Conservation (phyloP, 2,888 invertebrate species). For the Drosophila diplacantha region DNA sequence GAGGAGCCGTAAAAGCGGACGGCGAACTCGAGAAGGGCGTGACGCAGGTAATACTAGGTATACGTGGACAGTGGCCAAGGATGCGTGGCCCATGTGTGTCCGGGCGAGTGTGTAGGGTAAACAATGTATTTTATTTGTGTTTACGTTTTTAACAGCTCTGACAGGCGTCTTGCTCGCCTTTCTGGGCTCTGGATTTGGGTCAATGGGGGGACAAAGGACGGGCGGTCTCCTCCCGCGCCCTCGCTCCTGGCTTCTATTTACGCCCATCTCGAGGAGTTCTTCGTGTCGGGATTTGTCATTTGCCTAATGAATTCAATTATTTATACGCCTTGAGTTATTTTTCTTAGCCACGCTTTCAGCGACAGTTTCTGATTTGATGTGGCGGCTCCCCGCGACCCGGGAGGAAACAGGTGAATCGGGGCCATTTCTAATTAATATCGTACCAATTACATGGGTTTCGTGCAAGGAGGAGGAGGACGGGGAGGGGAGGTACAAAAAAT, state of each 20-base stretch:
- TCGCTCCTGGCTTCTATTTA: constrained; percentile 10
- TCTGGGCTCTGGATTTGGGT: constrained; percentile 60
- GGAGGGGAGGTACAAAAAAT: constrained; percentile 51
- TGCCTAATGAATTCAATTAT: constrained; percentile 77
- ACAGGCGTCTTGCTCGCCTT: constrained; percentile 47
- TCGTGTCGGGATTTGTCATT: constrained; percentile 73
- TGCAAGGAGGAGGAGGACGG: constrained; percentile 6
- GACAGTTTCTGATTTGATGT: constrained; percentile 50
- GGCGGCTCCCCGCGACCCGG: constrained; percentile 49
- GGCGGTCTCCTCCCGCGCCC: constrained; percentile 26
- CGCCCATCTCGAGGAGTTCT: constrained; percentile 18
- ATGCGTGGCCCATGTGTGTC: constrained; percentile 16
- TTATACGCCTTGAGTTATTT: constrained; percentile 72
- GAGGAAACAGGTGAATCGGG: constrained; percentile 28
- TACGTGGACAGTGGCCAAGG: constrained; percentile 12
- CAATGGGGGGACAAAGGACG: constrained; percentile 44
- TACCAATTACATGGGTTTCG: constrained; percentile 58
- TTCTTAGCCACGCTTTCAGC: constrained; percentile 26
- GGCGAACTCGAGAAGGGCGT: constrained; percentile 65
- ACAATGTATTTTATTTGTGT: constrained; percentile 68
- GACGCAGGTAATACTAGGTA: constrained; percentile 43
- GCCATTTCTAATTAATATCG: constrained; percentile 68
- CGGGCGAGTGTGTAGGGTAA: constrained; percentile 38
- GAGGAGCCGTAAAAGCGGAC: constrained; percentile 61
- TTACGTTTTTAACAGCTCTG: constrained; percentile 70